phyloP scores from a whole-genome alignment of 2,888 invertebrate species.

The Anagyrus pseudococci region DNA sequence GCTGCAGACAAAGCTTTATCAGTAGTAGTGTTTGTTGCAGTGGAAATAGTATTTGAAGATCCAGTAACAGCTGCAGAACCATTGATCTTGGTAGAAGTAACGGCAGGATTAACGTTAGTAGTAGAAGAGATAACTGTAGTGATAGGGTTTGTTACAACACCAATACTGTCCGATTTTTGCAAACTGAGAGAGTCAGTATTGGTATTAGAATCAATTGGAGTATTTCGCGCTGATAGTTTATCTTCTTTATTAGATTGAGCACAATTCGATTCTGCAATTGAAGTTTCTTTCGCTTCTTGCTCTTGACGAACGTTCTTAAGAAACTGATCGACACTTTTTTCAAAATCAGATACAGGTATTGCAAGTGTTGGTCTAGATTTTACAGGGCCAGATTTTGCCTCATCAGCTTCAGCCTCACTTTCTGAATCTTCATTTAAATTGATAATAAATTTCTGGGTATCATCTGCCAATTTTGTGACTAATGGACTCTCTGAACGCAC shows the following conservation, averaged over 20 bases:
- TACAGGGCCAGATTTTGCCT: constrained; percentile 8
- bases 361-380: constrained; percentile 37
- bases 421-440: constrained; percentile 55
- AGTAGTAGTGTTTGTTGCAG: not conserved
- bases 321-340: constrained; percentile 56
- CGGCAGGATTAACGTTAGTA: not conserved
- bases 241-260: too few relatives aligned
- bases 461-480: not conserved
- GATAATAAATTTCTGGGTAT: constrained; percentile 50
- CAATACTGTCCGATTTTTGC: too few relatives aligned
- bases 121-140: not conserved
- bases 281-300: constrained; percentile 42
- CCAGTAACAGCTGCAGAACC: not conserved
- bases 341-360: constrained; percentile 54
- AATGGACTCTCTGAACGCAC: constrained; percentile 18
- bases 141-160: too few relatives aligned
- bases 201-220: too few relatives aligned
- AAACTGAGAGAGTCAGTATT: too few relatives aligned
- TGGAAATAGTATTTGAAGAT: not conserved
- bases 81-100: not conserved
- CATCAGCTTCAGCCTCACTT: constrained; percentile 49
- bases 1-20: not conserved
- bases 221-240: too few relatives aligned
- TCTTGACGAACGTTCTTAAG: constrained; percentile 54
- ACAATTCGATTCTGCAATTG: not conserved